phyloP scores from a whole-genome alignment of 2,797 vertebrate species.

The Myripristis murdjan region DNA sequence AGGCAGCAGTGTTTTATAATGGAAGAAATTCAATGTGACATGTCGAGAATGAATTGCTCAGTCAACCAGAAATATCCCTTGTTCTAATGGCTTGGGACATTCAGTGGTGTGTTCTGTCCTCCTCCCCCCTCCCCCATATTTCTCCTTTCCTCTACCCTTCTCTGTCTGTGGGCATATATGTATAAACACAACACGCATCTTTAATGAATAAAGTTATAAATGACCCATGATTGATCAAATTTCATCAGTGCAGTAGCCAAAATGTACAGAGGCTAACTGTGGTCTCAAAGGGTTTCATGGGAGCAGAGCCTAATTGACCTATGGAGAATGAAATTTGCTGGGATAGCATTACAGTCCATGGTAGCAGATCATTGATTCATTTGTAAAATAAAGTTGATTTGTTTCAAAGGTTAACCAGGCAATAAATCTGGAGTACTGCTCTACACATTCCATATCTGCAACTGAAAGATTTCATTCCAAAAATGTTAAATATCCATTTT shows the following conservation, averaged over 20 bases:
- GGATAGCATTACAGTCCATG: slow-evolving; percentile 41
- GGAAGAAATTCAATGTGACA: slow-evolving; percentile 99
- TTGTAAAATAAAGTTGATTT: slow-evolving; percentile 38
- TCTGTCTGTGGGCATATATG: slow-evolving; percentile 47
- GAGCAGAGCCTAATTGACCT: slow-evolving; percentile 41
- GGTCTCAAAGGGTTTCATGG: slow-evolving; percentile 16
- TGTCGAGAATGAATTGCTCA: slow-evolving; percentile 98
- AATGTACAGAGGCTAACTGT: slow-evolving; percentile 36
- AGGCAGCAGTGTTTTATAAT: slow-evolving; percentile 89
- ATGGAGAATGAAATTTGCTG: slow-evolving; percentile 26
- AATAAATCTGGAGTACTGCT: slow-evolving; percentile 24
- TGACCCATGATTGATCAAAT: slow-evolving; percentile 53
- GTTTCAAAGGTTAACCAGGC: slow-evolving; percentile 26
- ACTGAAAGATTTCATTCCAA: not conserved
- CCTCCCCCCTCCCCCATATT: slow-evolving; percentile 62
- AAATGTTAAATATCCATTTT: slow-evolving; percentile 6
- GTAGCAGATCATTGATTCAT: slow-evolving; percentile 45
- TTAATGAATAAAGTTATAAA: slow-evolving; percentile 74
- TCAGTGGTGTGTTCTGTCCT: slow-evolving; percentile 84
- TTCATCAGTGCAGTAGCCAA: not conserved
- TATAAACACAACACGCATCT: slow-evolving; percentile 73
- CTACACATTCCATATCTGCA: not conserved
- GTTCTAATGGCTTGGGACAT: slow-evolving; percentile 98
- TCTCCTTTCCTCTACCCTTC: slow-evolving; percentile 58
- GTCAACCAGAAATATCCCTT: slow-evolving; percentile 99